phyloP scores from a whole-genome alignment of 2,888 invertebrate genomes.

The Aspidiotus destructor region DNA sequence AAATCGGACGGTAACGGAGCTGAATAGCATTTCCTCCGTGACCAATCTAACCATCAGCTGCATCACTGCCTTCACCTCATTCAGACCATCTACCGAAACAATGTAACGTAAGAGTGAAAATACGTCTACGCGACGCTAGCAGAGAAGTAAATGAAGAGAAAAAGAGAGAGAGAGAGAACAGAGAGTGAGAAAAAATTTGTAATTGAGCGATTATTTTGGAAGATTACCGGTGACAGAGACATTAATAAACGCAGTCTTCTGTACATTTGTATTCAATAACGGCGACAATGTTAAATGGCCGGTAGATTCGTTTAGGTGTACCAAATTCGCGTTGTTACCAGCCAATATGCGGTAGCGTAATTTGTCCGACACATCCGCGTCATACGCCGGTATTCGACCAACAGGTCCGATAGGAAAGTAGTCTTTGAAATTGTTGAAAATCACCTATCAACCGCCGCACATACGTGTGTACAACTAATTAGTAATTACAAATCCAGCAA shows the following conservation, averaged over 20 bases:
- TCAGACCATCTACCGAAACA: slow-evolving; percentile 66
- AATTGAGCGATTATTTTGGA: not conserved
- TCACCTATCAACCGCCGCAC: slow-evolving; percentile 54
- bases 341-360: slow-evolving; percentile 72
- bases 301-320: slow-evolving; percentile 69
- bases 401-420: slow-evolving; percentile 88
- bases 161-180: not conserved
- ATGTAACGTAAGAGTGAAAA: slow-evolving; percentile 26
- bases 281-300: slow-evolving; percentile 77
- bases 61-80: slow-evolving; percentile 88
- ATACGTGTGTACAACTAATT: not conserved
- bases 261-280: slow-evolving; percentile 89
- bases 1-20: slow-evolving; percentile 84
- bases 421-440: slow-evolving; percentile 91
- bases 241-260: slow-evolving; percentile 85
- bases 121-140: not conserved
- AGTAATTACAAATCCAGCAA: not conserved
- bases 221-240: slow-evolving; percentile 69
- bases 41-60: slow-evolving; percentile 79
- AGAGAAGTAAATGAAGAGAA: not conserved
- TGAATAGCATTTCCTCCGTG: slow-evolving; percentile 86
- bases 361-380: slow-evolving; percentile 87
- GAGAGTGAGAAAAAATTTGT: not conserved
- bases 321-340: slow-evolving; percentile 85
- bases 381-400: slow-evolving; percentile 83